Evolutionary conservation across 2,113 vertebrate genomes (phyloP).

Genomic region (Motacilla tschutschensis): DNA sequence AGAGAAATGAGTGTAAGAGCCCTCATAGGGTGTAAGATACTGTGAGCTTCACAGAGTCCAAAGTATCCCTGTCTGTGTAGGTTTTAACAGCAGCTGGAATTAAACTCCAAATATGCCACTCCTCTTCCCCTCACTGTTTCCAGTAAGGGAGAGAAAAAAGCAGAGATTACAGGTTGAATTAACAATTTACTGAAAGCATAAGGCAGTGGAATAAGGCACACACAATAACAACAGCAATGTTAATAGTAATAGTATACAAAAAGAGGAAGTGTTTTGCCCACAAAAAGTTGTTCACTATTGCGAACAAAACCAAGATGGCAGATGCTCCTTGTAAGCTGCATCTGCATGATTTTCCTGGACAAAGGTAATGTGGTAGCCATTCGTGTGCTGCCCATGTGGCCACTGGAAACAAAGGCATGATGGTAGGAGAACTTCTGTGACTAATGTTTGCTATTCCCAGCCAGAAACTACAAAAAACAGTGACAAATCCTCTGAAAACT

Average conservation of each 20-base stretch:
- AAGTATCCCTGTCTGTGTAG: background rate
- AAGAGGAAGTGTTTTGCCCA: background rate
- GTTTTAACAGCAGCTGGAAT: background rate
- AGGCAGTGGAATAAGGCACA: background rate
- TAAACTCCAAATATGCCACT: background rate
- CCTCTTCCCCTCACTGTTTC: background rate
- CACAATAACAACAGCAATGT: background rate
- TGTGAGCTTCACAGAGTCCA: background rate
- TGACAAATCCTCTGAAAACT: background rate
- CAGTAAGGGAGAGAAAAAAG: background rate
- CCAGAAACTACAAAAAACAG: background rate
- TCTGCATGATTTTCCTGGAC: background rate
- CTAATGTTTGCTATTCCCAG: background rate
- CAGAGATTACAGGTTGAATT: background rate
- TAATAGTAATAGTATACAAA: background rate
- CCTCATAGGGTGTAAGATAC: background rate
- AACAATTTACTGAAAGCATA: background rate
- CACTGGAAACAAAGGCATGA: background rate
- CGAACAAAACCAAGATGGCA: background rate
- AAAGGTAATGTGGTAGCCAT: background rate
- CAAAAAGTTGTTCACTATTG: background rate
- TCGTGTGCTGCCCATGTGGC: accelerated
- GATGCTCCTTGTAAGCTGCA: background rate
- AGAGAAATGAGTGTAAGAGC: background rate
- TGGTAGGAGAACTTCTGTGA: background rate